These are phyloP conservation scores for Botia almorhae DNA, from an alignment of 2,797 vertebrate species.

Conservation along the genomic window DNA sequence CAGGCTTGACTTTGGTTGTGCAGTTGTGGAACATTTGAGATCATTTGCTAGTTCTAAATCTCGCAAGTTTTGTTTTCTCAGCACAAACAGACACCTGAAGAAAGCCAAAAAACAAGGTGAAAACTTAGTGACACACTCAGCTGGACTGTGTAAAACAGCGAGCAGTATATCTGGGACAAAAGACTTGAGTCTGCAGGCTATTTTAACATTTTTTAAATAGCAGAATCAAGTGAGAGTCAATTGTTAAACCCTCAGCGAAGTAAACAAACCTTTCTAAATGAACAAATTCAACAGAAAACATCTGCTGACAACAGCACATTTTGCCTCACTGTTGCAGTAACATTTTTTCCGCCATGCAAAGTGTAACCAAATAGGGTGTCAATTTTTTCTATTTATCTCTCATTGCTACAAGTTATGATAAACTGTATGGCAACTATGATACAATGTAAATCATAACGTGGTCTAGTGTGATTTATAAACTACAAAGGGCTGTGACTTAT, in stretches of 20 bases:
- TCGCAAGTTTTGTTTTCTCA: constrained; percentile 16
- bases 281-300: constrained; percentile 27
- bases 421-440: background rate
- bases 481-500: background rate
- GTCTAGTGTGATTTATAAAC: background rate
- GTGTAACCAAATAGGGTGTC: background rate
- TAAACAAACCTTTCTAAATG: constrained; percentile 24
- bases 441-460: too few relatives aligned
- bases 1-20: constrained; percentile 15
- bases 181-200: constrained; percentile 18
- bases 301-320: constrained; percentile 23
- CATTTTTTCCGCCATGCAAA: background rate
- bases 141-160: constrained; percentile 12
- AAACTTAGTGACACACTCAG: constrained; percentile 31
- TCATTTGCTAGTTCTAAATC: constrained; percentile 28
- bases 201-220: constrained; percentile 3
- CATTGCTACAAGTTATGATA: background rate
- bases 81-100: constrained; percentile 17
- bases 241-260: constrained; percentile 23
- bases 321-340: constrained; percentile 1
- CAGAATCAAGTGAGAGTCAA: constrained; percentile 1
- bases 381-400: background rate
- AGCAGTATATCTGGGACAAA: constrained; percentile 13
- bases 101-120: constrained; percentile 37
- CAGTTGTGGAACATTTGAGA: constrained; percentile 41